phyloP scores from a whole-genome alignment of 2,113 vertebrate genomes.

The Callaeas wilsoni region DNA sequence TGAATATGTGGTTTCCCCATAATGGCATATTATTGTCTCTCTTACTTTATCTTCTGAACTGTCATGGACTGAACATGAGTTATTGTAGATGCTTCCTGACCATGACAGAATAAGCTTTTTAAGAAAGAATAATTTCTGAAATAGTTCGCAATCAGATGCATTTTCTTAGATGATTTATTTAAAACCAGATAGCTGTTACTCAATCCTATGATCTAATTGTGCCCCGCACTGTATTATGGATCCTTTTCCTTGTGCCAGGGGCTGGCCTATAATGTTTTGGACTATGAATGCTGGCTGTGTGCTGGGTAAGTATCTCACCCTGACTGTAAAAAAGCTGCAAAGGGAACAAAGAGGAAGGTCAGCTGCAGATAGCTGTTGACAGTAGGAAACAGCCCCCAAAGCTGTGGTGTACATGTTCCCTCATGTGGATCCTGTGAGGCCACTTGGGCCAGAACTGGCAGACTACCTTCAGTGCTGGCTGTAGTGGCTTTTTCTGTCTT shows the following conservation, averaged over 20 bases:
- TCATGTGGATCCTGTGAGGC: neutral
- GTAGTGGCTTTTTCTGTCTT: neutral
- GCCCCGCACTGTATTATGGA: fast-evolving
- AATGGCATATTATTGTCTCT: neutral
- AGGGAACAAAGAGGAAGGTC: neutral
- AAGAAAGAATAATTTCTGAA: neutral
- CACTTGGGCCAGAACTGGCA: neutral
- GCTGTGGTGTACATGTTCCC: neutral
- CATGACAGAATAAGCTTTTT: neutral
- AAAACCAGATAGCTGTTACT: neutral
- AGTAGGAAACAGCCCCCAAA: neutral
- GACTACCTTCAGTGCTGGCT: neutral
- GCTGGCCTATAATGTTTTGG: neutral
- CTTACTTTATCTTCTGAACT: neutral
- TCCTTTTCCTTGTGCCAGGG: neutral
- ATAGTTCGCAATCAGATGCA: neutral
- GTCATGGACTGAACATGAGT: neutral
- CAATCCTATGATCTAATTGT: neutral
- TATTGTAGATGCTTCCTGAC: neutral
- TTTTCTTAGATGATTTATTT: neutral
- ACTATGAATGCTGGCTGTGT: neutral
- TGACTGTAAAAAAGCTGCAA: neutral
- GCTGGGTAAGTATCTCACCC: neutral
- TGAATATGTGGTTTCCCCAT: neutral
- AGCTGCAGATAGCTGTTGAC: neutral